Base-by-base conservation (phyloP, 2,113 vertebrate species). In the Candoia aspera region DNA sequence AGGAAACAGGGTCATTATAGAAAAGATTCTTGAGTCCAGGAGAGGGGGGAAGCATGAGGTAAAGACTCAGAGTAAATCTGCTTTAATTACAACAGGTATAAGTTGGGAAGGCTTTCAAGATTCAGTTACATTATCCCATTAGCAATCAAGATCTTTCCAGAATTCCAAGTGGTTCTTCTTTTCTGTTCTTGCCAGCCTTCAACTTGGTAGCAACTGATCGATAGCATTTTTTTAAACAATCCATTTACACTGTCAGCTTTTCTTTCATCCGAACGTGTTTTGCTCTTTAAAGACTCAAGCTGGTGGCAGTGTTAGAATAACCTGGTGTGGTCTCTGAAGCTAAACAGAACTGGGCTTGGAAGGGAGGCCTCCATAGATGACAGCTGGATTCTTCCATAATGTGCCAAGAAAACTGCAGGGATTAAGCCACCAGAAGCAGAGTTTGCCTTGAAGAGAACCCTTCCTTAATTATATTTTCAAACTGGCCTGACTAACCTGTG, bases 181-280 rank as follows among this genome's bases (percentile, higher is more conserved):
- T 73, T 19, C 68, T 37, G n/a, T 33, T 73, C 6, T 73, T 49
- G 49, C 49, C 49, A 49, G 49, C 49, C 49, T 49, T 49, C 49
- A 49, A 49, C 49, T 49, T 73, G 17, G 33, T 73, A 19, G 88
- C 95, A 93, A 2, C 13, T 92, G 89, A 26, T 92, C 62, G 62
- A 53, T n/a, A 62, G 59, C 33, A 42, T 88, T 54, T 87, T 59
- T 46, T 57, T 85, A 10, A 24, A 23, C 79, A 85, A n/a, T 29
- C 21, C n/a, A 24, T 59, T 37, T 1, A 24, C 19, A 42, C 42
- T 5, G 68, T 4, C 59, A 54, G 46, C 2, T 42, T 57, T 33
- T 79, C 42, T 79, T 6, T 8, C 21, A 33, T 55, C n/a, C 13
- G 55, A n/a, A 42, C 4, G 1, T n/a, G 6, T 64, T 89, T 54